phyloP scores from a whole-genome alignment of 2,113 vertebrate genomes.

The Phrynocephalus versicolor region DNA sequence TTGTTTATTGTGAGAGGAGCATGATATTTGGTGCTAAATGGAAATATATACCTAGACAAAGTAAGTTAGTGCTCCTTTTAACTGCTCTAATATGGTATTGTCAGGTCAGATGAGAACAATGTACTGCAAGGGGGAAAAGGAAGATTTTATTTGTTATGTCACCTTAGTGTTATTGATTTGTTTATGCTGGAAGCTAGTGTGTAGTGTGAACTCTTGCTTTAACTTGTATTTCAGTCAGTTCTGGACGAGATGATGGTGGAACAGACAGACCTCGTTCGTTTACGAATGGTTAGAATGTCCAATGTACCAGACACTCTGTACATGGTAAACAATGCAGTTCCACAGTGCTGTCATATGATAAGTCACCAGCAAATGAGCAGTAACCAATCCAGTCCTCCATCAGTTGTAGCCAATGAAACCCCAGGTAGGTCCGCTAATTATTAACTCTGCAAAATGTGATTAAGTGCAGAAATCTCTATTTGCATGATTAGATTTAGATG shows the following conservation, averaged over 20 bases:
- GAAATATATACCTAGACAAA: background rate
- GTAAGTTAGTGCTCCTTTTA: background rate
- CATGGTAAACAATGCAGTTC: constrained; percentile 95
- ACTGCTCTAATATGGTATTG: background rate
- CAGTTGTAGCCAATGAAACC: constrained; percentile 97
- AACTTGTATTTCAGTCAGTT: constrained; percentile 80
- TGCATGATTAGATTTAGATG: background rate
- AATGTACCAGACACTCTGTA: constrained; percentile 98
- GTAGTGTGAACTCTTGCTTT: background rate
- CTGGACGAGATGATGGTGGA: constrained; percentile 99
- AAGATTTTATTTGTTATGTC: background rate
- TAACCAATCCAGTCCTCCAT: constrained; percentile 85
- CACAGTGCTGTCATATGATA: constrained; percentile 95
- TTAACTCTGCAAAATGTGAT: fast-evolving
- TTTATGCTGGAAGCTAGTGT: background rate
- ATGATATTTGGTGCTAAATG: background rate
- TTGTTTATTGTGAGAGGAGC: background rate
- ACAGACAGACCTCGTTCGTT: constrained; percentile 92
- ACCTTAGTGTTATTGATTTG: background rate
- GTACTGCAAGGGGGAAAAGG: background rate
- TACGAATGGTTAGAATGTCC: constrained; percentile 97
- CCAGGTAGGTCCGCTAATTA: constrained; percentile 78
- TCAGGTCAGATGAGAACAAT: background rate
- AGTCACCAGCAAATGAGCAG: constrained; percentile 93
- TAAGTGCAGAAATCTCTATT: background rate